These are phyloP conservation scores for Hylyphantes graminicola DNA, from an alignment of 1,140 invertebrate genomes.

Conservation along the genomic window DNA sequence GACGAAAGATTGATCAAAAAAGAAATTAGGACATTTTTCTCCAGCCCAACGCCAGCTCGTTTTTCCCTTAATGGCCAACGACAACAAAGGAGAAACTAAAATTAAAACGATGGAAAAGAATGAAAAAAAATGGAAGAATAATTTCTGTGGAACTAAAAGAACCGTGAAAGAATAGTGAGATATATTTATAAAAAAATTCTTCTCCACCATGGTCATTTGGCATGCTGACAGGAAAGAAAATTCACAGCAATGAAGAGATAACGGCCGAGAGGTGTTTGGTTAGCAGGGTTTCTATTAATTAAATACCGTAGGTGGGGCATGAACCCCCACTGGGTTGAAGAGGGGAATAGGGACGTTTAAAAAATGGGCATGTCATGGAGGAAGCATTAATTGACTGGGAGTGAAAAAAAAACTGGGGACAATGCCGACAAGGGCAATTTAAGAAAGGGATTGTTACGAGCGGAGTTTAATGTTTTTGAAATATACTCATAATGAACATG, in stretches of 20 bases:
- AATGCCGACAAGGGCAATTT: too few species aligned
- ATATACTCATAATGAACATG: too few species aligned
- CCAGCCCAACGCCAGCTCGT: background rate
- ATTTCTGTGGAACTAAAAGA: background rate
- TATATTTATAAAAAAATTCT: background rate
- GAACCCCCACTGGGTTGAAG: conserved; percentile 11
- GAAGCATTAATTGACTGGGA: background rate
- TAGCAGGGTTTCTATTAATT: conserved; percentile 57
- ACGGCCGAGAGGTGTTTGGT: conserved; percentile 52
- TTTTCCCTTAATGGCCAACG: conserved; percentile 43
- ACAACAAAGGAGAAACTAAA: conserved; percentile 55
- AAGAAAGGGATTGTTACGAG: too few species aligned
- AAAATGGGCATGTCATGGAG: conserved; percentile 22
- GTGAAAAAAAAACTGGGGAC: background rate
- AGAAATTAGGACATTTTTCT: conserved; percentile 57
- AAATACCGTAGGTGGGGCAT: conserved; percentile 27
- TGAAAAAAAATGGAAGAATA: conserved; percentile 22
- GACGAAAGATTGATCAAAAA: conserved; percentile 50
- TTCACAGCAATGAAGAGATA: conserved; percentile 46
- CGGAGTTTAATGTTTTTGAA: too few species aligned
- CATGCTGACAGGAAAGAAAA: conserved; percentile 55
- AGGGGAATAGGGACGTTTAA: conserved; percentile 10
- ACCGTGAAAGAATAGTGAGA: background rate
- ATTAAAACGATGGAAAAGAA: conserved; percentile 44
- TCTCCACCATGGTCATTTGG: conserved; percentile 33